Evolutionary conservation across 2,113 vertebrate species (phyloP).

Genomic region (Amblyornis subalaris): DNA sequence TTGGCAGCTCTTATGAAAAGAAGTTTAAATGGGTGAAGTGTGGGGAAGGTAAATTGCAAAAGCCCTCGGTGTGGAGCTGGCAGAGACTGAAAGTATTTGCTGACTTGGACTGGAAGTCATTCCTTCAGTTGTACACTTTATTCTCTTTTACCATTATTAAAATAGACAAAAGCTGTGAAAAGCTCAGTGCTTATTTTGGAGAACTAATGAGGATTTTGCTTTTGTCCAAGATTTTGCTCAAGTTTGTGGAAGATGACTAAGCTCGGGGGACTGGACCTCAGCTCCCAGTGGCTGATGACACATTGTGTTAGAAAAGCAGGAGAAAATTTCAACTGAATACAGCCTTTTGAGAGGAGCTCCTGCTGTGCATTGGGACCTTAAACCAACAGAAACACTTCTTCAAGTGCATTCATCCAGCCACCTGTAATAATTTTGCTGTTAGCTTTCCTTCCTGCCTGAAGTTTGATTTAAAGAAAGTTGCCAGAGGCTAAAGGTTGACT

Average conservation of each 20-base stretch:
- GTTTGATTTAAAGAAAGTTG: background rate
- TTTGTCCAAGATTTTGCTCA: background rate
- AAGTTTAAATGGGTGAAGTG: background rate
- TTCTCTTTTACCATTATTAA: background rate
- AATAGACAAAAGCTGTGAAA: background rate
- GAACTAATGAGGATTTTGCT: background rate
- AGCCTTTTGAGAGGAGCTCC: background rate
- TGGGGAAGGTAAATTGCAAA: background rate
- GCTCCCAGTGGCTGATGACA: background rate
- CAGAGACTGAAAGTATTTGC: background rate
- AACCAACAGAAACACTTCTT: background rate
- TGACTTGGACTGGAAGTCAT: background rate
- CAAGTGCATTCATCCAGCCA: background rate
- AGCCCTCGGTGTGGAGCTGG: background rate
- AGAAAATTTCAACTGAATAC: background rate
- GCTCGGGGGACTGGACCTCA: background rate
- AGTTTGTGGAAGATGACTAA: background rate
- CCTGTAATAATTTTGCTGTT: background rate
- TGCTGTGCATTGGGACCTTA: background rate
- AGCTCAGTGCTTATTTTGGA: background rate
- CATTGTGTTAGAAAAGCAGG: background rate
- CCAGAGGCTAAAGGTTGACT: background rate
- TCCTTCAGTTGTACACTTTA: background rate
- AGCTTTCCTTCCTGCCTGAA: background rate
- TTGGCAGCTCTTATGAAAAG: background rate